These are phyloP conservation scores for Colius striatus DNA, from an alignment of 2,113 vertebrate species.

Conservation along the genomic window DNA sequence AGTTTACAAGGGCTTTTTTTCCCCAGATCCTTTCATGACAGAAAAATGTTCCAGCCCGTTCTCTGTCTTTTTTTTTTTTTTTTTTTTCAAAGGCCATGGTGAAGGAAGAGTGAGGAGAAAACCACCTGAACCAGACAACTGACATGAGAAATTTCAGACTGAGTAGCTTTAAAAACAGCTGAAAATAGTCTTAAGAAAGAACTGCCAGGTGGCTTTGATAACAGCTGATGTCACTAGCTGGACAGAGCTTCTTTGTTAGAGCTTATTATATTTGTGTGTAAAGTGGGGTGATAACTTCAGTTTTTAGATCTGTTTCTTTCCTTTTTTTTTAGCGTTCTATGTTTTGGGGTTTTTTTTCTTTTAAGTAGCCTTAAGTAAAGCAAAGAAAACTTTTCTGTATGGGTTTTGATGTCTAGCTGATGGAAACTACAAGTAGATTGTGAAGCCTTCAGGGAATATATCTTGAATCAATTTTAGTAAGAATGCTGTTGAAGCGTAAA, in stretches of 20 bases:
- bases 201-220: background rate
- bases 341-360: background rate
- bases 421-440: background rate
- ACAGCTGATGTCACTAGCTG: background rate
- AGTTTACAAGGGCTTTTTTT: background rate
- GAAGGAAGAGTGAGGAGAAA: background rate
- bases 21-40: background rate
- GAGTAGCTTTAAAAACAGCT: background rate
- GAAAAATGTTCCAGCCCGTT: background rate
- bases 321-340: background rate
- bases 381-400: background rate
- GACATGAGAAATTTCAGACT: background rate
- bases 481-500: conserved; percentile 50
- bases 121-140: background rate
- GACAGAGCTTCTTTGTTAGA: background rate
- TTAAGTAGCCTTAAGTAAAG: background rate
- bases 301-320: background rate
- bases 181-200: background rate
- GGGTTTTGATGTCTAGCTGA: background rate
- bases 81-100: background rate
- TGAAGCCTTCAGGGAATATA: conserved; percentile 35
- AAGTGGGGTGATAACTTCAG: background rate
- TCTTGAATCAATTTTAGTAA: conserved; percentile 37
- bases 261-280: background rate
- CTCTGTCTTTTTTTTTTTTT: background rate